Percentiles rank a stretch among this genome's conserved stretches.
These are phyloP conservation scores for Gibbula magus DNA, from an alignment of 2,888 invertebrate species.

Conservation along the genomic window DNA sequence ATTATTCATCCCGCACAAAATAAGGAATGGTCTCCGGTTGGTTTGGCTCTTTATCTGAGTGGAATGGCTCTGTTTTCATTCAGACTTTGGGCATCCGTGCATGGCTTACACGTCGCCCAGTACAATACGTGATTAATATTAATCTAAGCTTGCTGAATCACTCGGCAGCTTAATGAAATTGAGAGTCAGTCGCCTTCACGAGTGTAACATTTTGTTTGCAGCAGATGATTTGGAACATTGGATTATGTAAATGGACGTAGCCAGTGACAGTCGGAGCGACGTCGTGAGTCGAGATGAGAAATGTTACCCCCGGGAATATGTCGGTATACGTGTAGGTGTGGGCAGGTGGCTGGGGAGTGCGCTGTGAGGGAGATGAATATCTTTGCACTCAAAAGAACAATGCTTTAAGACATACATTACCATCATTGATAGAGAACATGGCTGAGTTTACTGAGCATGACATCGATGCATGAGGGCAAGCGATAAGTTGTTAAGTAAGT, in stretches of 20 bases:
- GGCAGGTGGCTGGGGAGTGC: too few relatives aligned
- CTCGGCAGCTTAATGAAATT: constrained; percentile 9
- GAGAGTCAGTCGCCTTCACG: not conserved
- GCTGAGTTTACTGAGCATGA: too few relatives aligned
- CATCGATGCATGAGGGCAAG: too few relatives aligned
- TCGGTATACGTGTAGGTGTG: too few relatives aligned
- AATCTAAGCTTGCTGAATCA: constrained; percentile 13
- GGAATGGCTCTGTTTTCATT: constrained; percentile 10
- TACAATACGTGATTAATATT: constrained; percentile 22
- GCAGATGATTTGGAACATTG: not conserved
- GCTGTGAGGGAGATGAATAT: too few relatives aligned
- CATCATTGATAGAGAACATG: too few relatives aligned
- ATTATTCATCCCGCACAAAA: constrained; percentile 25
- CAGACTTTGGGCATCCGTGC: constrained; percentile 2
- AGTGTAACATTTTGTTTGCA: not conserved
- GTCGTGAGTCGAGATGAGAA: too few relatives aligned
- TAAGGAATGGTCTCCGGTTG: not conserved
- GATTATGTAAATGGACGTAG: constrained; percentile 5
- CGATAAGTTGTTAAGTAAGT: too few relatives aligned
- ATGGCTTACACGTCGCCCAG: not conserved
- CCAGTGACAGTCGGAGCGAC: too few relatives aligned
- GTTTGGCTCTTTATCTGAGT: not conserved
- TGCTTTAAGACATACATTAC: too few relatives aligned
- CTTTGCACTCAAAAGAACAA: too few relatives aligned
- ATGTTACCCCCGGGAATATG: too few relatives aligned